Base-by-base conservation (phyloP, 1,140 invertebrate species). In the Trichogramma pretiosum region DNA sequence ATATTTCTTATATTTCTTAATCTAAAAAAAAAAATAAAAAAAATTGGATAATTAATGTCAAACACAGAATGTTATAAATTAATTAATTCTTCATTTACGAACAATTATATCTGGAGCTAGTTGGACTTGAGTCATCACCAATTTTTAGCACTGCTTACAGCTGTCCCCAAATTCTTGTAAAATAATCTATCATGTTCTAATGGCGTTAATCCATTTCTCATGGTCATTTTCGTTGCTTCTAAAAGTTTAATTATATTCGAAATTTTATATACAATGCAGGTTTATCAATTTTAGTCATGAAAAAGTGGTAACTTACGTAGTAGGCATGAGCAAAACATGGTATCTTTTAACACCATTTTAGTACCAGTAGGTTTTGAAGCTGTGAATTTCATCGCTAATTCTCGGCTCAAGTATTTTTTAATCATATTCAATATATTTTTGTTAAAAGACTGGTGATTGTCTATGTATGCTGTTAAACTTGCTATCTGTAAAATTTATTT, bases 161-260 rank as follows among this genome's bases (percentile, higher is more conserved):
- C 44, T 7, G 17, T 3, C 14, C 34, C 35, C 13, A 46, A 38
- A 38, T 9, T 37, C 14, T 46, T 46, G 23, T 21, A 4, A 19
- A 46, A 46, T 9, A 9, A 22, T n/a, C 17, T 37, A 37, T 46
- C 44, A 37, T 38, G 44, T 40, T 48, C 46, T 21, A 49, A 16
- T 14, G 40, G 40, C n/a, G 38, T 37, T 33, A 37, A 18, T 32
- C 26, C 35, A 30, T 28, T 43, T 18, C 16, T 28, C 7, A 49
- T 37, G 13, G 40, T 30, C 11, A 49, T 13, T 38, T 17, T 36
- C 19, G 40, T 49, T n/a, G 34, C 34, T 36, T 49, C 47, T 43
- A 24, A 24, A 28, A 33, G 35, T 41, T 41, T 7, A 35, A 33
- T 26, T 41, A 9, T 7, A 28, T 28, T 11, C n/a, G n/a, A n/a